A percentile compares a stretch with the other conserved stretches of the same genome.
phyloP scores from a whole-genome alignment of 2,888 invertebrate species.

The Hipparchia semele region DNA sequence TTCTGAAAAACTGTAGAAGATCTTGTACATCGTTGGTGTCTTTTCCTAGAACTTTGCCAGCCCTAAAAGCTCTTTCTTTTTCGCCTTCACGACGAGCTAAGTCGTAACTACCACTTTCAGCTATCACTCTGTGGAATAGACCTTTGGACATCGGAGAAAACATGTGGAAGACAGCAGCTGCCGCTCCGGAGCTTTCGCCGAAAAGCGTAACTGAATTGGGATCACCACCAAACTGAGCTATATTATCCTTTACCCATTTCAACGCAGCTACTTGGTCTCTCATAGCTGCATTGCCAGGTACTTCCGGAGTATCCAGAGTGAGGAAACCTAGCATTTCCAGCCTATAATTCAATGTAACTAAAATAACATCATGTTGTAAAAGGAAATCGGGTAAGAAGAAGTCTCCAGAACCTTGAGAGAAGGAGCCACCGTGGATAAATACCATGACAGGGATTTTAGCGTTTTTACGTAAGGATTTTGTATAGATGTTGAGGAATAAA shows the following conservation, averaged over 20 bases:
- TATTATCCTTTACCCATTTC: slow-evolving; percentile 62
- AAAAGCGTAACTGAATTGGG: slow-evolving; percentile 65
- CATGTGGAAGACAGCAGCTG: slow-evolving; percentile 64
- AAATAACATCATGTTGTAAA: slow-evolving; percentile 62
- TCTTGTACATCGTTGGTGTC: slow-evolving; percentile 35
- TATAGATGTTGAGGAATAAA: slow-evolving; percentile 64
- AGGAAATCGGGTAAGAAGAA: slow-evolving; percentile 64
- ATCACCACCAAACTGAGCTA: slow-evolving; percentile 63
- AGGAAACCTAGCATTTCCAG: slow-evolving; percentile 57
- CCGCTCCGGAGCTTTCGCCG: slow-evolving; percentile 71
- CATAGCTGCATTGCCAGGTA: slow-evolving; percentile 69
- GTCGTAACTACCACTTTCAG: slow-evolving; percentile 64
- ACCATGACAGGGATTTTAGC: slow-evolving; percentile 68
- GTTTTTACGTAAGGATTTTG: slow-evolving; percentile 47
- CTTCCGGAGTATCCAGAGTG: slow-evolving; percentile 56
- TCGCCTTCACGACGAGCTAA: slow-evolving; percentile 42
- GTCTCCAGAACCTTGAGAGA: slow-evolving; percentile 61
- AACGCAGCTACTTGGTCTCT: slow-evolving; percentile 67
- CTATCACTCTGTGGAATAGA: slow-evolving; percentile 69
- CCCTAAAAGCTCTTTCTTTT: slow-evolving; percentile 52
- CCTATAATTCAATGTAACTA: slow-evolving; percentile 73
- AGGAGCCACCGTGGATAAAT: slow-evolving; percentile 71
- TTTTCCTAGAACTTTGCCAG: slow-evolving; percentile 55
- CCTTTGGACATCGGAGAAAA: slow-evolving; percentile 69
- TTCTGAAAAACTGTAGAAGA: slow-evolving; percentile 45